phyloP scores from a whole-genome alignment of 2,888 invertebrate genomes.

The Netelia virgata region DNA sequence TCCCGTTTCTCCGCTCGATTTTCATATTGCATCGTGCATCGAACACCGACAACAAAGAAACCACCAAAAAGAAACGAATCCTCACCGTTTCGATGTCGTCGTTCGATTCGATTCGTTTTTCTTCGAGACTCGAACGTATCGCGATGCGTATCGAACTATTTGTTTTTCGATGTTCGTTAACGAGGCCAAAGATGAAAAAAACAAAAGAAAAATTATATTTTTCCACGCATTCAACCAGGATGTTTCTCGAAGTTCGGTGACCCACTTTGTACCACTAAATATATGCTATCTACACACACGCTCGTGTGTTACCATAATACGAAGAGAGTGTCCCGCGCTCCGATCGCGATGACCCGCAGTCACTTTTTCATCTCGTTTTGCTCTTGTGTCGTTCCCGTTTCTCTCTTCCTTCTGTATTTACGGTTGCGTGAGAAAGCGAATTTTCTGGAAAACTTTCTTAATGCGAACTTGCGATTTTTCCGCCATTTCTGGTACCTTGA shows the following conservation, averaged over 20 bases:
- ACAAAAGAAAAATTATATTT: neutral
- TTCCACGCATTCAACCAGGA: neutral
- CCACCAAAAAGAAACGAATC: neutral
- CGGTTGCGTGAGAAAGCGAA: constrained; percentile 55
- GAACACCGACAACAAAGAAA: neutral
- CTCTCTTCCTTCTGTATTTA: neutral
- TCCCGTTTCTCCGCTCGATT: neutral
- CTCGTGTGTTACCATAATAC: constrained; percentile 29
- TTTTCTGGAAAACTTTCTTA: constrained; percentile 54
- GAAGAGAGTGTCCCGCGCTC: constrained; percentile 39
- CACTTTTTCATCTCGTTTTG: constrained; percentile 39
- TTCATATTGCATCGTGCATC: neutral
- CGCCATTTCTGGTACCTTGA: neutral
- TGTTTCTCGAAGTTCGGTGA: constrained; percentile 29
- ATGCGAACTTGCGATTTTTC: neutral
- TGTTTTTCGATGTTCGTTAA: no score
- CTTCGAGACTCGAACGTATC: no score
- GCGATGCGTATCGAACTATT: no score
- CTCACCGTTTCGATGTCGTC: neutral
- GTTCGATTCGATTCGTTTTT: neutral
- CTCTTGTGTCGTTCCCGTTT: constrained; percentile 59
- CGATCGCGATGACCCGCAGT: constrained; percentile 48
- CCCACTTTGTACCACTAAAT: constrained; percentile 34
- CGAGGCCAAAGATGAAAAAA: neutral
- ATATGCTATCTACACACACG: neutral